phyloP scores from a whole-genome alignment of 2,113 vertebrate species.

The Falco punctatus region DNA sequence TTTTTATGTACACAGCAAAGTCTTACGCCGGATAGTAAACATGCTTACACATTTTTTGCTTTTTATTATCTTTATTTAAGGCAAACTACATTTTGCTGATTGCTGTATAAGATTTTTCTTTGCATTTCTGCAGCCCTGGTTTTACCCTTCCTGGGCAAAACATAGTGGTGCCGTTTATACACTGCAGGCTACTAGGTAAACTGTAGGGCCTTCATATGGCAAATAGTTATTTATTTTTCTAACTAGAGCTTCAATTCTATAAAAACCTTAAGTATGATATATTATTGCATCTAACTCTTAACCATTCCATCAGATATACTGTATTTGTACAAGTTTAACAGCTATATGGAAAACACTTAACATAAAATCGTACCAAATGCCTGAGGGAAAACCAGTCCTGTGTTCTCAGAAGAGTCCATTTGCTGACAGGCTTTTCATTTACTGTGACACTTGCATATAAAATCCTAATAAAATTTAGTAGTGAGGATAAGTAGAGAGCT shows the following conservation, averaged over 20 bases:
- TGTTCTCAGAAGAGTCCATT: slow-evolving; percentile 8
- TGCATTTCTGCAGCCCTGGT: neutral
- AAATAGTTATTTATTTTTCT: neutral
- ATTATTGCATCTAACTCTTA: neutral
- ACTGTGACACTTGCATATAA: neutral
- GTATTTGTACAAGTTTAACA: slow-evolving; percentile 4
- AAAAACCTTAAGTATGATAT: neutral
- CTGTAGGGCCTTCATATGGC: neutral
- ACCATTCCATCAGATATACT: neutral
- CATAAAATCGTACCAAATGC: neutral
- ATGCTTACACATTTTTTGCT: neutral
- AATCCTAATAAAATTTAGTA: slow-evolving; percentile 10
- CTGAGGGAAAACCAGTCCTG: neutral
- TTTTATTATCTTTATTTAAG: neutral
- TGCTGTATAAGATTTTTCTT: neutral
- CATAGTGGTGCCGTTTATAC: neutral
- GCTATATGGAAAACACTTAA: neutral
- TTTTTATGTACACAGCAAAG: neutral
- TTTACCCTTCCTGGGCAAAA: neutral
- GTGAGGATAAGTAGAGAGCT: neutral
- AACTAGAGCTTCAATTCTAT: neutral
- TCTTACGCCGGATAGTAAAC: neutral
- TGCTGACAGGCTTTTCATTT: slow-evolving; percentile 6
- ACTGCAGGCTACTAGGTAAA: neutral
- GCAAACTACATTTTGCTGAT: neutral